Base-by-base conservation (phyloP, 2,888 invertebrate genomes). In the Molanna angustata region DNA sequence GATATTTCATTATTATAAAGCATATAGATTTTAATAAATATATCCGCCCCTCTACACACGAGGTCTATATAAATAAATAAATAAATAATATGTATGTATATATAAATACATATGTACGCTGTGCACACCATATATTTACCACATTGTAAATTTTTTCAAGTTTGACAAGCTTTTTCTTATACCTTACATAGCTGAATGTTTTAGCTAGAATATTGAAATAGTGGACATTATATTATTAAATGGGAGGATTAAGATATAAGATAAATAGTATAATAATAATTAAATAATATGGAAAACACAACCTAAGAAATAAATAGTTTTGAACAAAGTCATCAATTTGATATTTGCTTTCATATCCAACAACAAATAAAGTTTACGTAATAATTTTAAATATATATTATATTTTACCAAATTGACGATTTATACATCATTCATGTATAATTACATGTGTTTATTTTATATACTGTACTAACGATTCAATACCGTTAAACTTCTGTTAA, bases 311-410 rank as follows among this genome's bases (percentile, higher is more conserved):
- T n/a, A 33, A 14, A n/a, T 19, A 1, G 45, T 44, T 37, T 45
- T 14, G 20, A 22, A 31, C 14, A 27, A 42, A 41, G 32, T 46
- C 46, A 45, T 52, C 45, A 45, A 49, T 48, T 52, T 53, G 53
- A 57, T 33, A 44, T 53, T n/a, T 44, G 53, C 53, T 57, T 57
- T 57, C 57, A 57, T 57, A 57, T 54, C 48, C 50, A n/a, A n/a
- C n/a, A n/a, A n/a, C n/a, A n/a, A n/a, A n/a, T n/a, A n/a, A n/a
- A n/a, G n/a, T n/a, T n/a, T n/a, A n/a, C n/a, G n/a, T n/a, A n/a
- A n/a, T n/a, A n/a, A n/a, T n/a, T n/a, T n/a, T n/a, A n/a, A n/a
- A n/a, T n/a, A n/a, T n/a, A n/a, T n/a, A n/a, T n/a, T n/a, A n/a
- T n/a, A n/a, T n/a, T n/a, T n/a, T n/a, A n/a, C n/a, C n/a, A n/a